Evolutionary conservation across 2,888 invertebrate species (phyloP), one percentile per base, ranked within the genome.

Genomic region (Metacarcinus magister): DNA sequence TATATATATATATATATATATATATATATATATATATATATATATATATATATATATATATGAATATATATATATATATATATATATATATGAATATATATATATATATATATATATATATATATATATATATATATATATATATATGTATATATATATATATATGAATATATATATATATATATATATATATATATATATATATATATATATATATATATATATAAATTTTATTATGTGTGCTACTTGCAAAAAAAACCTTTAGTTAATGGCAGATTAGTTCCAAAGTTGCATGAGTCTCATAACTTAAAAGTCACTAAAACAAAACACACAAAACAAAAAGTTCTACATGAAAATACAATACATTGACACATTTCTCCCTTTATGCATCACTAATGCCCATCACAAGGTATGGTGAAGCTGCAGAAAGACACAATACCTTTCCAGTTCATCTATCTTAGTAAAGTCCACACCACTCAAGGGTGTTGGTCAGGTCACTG

Each of bases 321-420:
- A 39, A 87, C 39, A 87, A n/a, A 87, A 87, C 39, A 87, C 87
- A 87, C 28, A 82, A 32, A 16, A 87, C 75, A 75, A n/a, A 87
- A n/a, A 82, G 75, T n/a, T 32, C 10, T 82, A 82, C 28, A 28
- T 82, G 28, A 82, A 28, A 82, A 23, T 82, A 28, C 54, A 54
- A 16, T 54, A 54, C 54, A 16, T 19, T 54, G 3, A 54, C 28
- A 87, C 87, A 39, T 32, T 82, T 32, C 32, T 23, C 87, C 8
- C 32, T 87, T 87, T 39, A 87, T 10, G 10, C 87, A 39, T 16
- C 16, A 87, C 0, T 87, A 39, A 13, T 87, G 87, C 39, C 39
- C 39, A 39, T 87, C 39, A 87, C 87, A 39, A 32, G 28, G 13
- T 87, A 13, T 32, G 13, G 13, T 32, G 82, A 87, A 23, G 32